phyloP scores from a whole-genome alignment of 2,888 invertebrate species.

The Pristionchus exspectatus region DNA sequence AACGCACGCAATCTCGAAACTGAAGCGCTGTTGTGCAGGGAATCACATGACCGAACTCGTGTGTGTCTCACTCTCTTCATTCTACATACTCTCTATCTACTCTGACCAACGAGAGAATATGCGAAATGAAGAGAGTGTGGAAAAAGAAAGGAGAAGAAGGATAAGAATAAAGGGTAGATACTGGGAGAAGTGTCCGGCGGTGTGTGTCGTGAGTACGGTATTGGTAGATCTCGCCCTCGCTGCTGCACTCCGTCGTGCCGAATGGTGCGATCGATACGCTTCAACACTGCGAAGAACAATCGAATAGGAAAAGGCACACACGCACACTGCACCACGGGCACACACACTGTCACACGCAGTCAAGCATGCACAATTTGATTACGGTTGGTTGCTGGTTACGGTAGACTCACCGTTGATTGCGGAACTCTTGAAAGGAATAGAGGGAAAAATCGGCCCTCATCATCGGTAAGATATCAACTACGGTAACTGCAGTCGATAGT shows the following conservation, averaged over 20 bases:
- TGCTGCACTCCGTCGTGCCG: constrained; percentile 37
- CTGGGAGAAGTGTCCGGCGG: constrained; percentile 40
- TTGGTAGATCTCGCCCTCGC: constrained; percentile 18
- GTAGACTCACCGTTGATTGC: constrained; percentile 63
- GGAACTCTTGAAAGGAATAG: constrained; percentile 74
- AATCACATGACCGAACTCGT: constrained; percentile 39
- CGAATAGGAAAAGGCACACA: constrained; percentile 28
- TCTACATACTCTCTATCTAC: background rate
- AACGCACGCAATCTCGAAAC: constrained; percentile 33
- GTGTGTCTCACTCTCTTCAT: background rate
- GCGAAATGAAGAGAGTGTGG: constrained; percentile 2
- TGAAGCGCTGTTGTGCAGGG: constrained; percentile 4
- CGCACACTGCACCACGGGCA: constrained; percentile 32
- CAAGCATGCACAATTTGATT: background rate
- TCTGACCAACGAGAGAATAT: background rate
- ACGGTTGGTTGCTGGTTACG: constrained; percentile 3
- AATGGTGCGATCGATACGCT: constrained; percentile 38
- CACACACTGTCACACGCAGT: background rate
- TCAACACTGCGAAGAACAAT: constrained; percentile 49
- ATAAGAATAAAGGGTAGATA: constrained; percentile 18
- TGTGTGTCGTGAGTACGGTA: constrained; percentile 18
- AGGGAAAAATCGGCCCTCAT: constrained; percentile 73
- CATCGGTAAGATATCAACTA: constrained; percentile 74
- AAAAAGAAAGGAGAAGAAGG: constrained; percentile 35
- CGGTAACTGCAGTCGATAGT: constrained; percentile 72